Base-by-base conservation (phyloP, 2,888 invertebrate genomes). In the Pollenia amentaria region DNA sequence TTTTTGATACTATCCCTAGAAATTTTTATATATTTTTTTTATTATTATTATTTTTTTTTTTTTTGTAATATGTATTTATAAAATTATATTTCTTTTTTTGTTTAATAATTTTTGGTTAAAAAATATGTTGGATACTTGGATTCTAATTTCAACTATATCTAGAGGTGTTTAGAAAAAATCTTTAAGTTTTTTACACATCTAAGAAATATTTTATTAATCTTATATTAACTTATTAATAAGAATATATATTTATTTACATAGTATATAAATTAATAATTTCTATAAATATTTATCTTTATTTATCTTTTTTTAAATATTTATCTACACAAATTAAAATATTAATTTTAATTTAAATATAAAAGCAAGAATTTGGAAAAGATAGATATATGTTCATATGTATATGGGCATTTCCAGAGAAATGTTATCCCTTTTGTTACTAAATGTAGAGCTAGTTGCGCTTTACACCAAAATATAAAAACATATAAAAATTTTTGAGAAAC, bases 311-410 rank as follows among this genome's bases (percentile, higher is more conserved):
- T 65, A 55, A 55, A 40, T 57, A 65, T 81, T 65, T 84, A 85
- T 83, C 87, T 85, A 87, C 83, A 87, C 21, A 72, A 83, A 67
- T 78, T 77, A 69, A 75, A 72, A 87, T 62, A 60, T 85, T 69
- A 78, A 75, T 75, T 60, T 57, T 76, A 29, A 72, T 75, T 88
- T 76, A 81, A 51, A 76, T 64, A 55, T 76, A 46, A 79, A 18
- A 18, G 46, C 55, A 83, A 67, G 76, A 75, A 67, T 80, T 65
- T 29, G 80, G 48, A 82, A 64, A 29, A 67, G 6, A 29, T 29
- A 29, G 29, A 29, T 29, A 29, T 60, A 53, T 73, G 16, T 14
- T 38, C 12, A 4, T 46, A 65, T 46, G 14, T 57, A 12, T 57
- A 12, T 3, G n/a, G n/a, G n/a, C n/a, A n/a, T n/a, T n/a, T n/a